phyloP scores from a whole-genome alignment of 2,797 vertebrate species.

The Anguilla pacifica region DNA sequence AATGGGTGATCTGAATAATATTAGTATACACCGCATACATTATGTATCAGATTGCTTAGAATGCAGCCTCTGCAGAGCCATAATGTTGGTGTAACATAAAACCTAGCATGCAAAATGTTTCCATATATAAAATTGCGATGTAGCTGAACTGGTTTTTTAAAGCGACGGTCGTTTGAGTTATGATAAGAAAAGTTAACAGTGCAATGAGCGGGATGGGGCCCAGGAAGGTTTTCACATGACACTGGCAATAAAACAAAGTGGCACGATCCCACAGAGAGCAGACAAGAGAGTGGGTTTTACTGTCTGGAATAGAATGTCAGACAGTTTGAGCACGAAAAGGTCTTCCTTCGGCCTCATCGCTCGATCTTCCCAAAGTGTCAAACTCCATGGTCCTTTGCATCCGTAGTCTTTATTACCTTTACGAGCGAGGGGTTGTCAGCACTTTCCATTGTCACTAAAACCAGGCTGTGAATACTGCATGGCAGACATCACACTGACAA shows the following conservation, averaged over 20 bases:
- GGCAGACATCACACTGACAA: background rate
- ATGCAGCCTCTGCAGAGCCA: background rate
- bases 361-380: background rate
- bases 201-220: background rate
- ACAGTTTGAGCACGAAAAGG: background rate
- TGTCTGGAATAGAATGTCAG: background rate
- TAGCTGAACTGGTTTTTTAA: background rate
- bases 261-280: background rate
- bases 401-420: background rate
- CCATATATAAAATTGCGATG: background rate
- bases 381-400: conserved; percentile 3
- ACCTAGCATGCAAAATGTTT: background rate
- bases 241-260: background rate
- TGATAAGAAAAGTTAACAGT: background rate
- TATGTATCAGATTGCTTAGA: background rate
- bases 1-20: background rate
- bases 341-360: background rate
- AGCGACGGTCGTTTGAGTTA: background rate
- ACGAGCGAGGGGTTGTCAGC: background rate
- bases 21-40: background rate
- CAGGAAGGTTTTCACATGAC: background rate
- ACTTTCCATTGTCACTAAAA: background rate
- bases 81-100: background rate
- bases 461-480: background rate
- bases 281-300: background rate